phyloP scores from a whole-genome alignment of 2,888 invertebrate genomes.

The Calameuta idolon region DNA sequence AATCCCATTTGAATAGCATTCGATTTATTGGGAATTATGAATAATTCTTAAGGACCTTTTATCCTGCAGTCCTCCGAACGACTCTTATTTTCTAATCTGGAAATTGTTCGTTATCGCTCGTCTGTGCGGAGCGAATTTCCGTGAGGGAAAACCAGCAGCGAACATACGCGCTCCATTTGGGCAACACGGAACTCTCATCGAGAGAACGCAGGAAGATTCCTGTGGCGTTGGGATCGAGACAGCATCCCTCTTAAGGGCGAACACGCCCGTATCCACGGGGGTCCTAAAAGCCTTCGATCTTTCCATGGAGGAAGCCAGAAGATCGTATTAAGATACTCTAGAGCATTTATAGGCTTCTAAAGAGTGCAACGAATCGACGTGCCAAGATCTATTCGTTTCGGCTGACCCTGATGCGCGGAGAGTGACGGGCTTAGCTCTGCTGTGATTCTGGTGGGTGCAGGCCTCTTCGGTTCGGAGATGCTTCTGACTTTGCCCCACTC shows the following conservation, averaged over 20 bases:
- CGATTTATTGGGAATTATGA: not conserved
- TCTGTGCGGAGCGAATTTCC: not conserved
- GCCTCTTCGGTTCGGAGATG: not conserved
- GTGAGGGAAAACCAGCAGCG: not conserved
- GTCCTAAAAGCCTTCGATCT: constrained; percentile 38
- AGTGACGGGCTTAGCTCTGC: not conserved
- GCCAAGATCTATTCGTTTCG: constrained; percentile 36
- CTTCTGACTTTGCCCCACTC: not conserved
- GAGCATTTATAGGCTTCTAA: constrained; percentile 40
- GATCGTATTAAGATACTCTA: constrained; percentile 52
- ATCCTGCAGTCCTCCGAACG: not conserved
- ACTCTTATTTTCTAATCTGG: not conserved
- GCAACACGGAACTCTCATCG: constrained; percentile 35
- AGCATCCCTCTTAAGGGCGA: constrained; percentile 42
- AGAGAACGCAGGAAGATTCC: constrained; percentile 24
- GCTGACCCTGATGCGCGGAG: not conserved
- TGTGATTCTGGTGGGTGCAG: not conserved
- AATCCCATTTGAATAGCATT: not conserved
- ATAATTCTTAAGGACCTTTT: not conserved
- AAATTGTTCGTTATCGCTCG: not conserved
- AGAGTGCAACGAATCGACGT: constrained; percentile 24
- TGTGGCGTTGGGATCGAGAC: constrained; percentile 6
- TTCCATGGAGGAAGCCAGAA: constrained; percentile 37
- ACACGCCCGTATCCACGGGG: constrained; percentile 37
- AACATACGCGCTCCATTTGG: constrained; percentile 30